Evolutionary conservation across 2,113 vertebrate genomes (phyloP).

Genomic region (Psilopogon haemacephalus): DNA sequence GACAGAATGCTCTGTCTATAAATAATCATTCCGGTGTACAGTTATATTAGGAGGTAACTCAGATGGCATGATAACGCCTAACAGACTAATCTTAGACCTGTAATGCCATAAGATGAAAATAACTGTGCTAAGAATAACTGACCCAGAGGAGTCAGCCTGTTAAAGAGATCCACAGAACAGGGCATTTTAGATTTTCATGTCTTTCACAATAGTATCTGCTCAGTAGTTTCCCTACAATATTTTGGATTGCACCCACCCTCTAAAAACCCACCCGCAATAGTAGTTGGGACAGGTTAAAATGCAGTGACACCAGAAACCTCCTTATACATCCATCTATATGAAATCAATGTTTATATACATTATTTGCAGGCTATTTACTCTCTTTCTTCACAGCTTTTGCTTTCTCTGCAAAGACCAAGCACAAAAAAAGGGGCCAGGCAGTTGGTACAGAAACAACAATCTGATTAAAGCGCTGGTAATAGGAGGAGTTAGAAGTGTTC

Average conservation of each 20-base stretch:
- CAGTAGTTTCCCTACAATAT: neutral
- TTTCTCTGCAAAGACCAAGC: neutral
- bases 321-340: neutral
- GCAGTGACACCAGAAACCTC: neutral
- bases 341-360: neutral
- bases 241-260: neutral
- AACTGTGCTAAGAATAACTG: conserved; percentile 98
- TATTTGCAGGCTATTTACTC: neutral
- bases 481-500: neutral
- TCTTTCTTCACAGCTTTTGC: neutral
- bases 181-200: conserved; percentile 57
- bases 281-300: neutral
- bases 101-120: conserved; percentile 98
- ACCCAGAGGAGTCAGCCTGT: conserved; percentile 93
- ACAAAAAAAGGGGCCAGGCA: neutral
- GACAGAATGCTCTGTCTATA: conserved; percentile 88
- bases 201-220: conserved; percentile 49
- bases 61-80: conserved; percentile 97
- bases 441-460: neutral
- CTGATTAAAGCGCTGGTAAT: neutral
- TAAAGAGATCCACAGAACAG: conserved; percentile 68
- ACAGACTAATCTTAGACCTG: conserved; percentile 97
- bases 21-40: conserved; percentile 91
- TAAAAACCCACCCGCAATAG: neutral
- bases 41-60: conserved; percentile 93